A percentile compares a stretch with the other conserved stretches of the same genome.
These are phyloP conservation scores for Arvicanthis niloticus DNA, from an alignment of 2,113 vertebrate species.

Conservation along the genomic window DNA sequence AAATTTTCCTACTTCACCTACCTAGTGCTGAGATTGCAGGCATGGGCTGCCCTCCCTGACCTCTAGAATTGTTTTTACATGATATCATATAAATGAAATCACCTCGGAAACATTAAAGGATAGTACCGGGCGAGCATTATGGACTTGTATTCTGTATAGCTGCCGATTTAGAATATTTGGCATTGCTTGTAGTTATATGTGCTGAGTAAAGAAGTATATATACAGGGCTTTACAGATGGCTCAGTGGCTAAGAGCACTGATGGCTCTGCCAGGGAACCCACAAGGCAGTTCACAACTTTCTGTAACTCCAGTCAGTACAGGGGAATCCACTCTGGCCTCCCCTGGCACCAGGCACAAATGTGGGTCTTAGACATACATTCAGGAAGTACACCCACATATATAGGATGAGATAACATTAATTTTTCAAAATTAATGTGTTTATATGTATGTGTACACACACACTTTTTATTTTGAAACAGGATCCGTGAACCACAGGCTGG, in stretches of 20 bases:
- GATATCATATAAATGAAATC: slow-evolving; percentile 44
- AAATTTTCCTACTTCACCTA: neutral
- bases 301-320: neutral
- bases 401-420: neutral
- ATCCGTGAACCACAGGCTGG: neutral
- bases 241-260: neutral
- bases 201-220: neutral
- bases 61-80: neutral
- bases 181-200: neutral
- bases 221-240: neutral
- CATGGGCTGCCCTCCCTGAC: neutral
- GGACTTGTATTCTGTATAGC: neutral
- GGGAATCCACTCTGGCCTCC: neutral
- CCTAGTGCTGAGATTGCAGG: neutral
- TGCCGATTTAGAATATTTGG: neutral
- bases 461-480: neutral
- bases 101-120: slow-evolving; percentile 48
- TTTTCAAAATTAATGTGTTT: neutral
- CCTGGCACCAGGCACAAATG: neutral
- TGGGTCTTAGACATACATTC: too few species aligned
- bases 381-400: neutral
- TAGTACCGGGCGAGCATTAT: neutral
- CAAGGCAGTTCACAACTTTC: neutral
- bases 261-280: neutral
- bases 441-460: neutral